Evolutionary conservation across 2,113 vertebrate genomes (phyloP), one percentile per base, ranked within the genome.

Genomic region (Phainopepla nitens): DNA sequence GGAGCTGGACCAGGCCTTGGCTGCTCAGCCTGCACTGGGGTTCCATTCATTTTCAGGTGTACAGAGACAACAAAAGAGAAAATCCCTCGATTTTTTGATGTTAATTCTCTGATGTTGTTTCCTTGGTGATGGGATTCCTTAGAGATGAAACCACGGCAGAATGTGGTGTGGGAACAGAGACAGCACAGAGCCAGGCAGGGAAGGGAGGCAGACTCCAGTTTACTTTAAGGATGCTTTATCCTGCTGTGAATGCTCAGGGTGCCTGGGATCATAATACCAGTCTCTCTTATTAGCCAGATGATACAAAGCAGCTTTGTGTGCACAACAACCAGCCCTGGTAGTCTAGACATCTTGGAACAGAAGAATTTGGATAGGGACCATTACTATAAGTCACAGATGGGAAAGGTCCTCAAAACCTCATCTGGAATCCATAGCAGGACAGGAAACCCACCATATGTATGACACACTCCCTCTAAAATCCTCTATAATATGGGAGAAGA

Each of bases 181-280:
- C 21, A 53, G 84, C 68, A 62, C 39, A 77, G 70, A 86, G 64
- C 27, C 11, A 23, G 42, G 75, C 89, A 84, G 82, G 58, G 88
- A 93, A 68, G 0, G 2, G 58, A 90, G 71, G n/a, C 90, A 60
- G 71, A 36, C 51, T 93, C 45, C 68, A 42, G 88, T 81, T 95
- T 93, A 94, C 94, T 95, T 94, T 73, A 90, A 91, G 88, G 95
- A 93, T 94, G 92, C 56, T 86, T 88, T 92, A 94, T 70, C 68
- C 79, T 88, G 54, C 82, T 86, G 27, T 83, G 93, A 96, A 93
- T 87, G 72, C 80, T 88, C 64, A 61, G 73, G 72, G 88, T n/a
- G 44, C 41, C 39, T 33, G 61, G 68, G 77, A 91, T 92, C 78
- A 42, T 29, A 92, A 80, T n/a, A 90, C 79, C 75, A 86, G 79